Evolutionary conservation across 2,113 vertebrate species (phyloP).

Genomic region (Coturnix japonica): DNA sequence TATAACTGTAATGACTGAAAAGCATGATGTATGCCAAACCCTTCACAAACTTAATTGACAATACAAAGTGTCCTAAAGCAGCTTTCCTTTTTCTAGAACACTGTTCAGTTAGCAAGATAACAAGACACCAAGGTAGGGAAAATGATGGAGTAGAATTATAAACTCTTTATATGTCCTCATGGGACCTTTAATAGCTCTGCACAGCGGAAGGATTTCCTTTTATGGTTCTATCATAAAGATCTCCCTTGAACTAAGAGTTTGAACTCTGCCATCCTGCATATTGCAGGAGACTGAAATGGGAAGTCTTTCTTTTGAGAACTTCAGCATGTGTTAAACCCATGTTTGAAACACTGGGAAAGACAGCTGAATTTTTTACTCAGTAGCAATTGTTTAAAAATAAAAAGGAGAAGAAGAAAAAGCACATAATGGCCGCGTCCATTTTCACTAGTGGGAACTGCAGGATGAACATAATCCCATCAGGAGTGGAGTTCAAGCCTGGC

Average conservation of each 20-base stretch:
- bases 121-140: slow-evolving; percentile 21
- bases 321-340: neutral
- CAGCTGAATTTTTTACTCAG: neutral
- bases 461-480: neutral
- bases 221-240: neutral
- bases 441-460: neutral
- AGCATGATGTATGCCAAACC: neutral
- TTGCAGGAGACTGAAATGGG: neutral
- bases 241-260: neutral
- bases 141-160: neutral
- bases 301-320: neutral
- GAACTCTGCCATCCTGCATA: neutral
- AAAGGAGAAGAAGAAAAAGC: neutral
- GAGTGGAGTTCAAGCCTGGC: neutral
- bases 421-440: neutral
- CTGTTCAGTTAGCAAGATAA: neutral
- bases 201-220: neutral
- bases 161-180: neutral
- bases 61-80: neutral
- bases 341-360: neutral
- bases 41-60: neutral
- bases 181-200: neutral
- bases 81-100: neutral
- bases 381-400: neutral
- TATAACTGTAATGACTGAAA: neutral